Evolutionary conservation across 2,113 vertebrate species (phyloP), one percentile per base, ranked within the genome.

Genomic region (Larimichthys polyactis): DNA sequence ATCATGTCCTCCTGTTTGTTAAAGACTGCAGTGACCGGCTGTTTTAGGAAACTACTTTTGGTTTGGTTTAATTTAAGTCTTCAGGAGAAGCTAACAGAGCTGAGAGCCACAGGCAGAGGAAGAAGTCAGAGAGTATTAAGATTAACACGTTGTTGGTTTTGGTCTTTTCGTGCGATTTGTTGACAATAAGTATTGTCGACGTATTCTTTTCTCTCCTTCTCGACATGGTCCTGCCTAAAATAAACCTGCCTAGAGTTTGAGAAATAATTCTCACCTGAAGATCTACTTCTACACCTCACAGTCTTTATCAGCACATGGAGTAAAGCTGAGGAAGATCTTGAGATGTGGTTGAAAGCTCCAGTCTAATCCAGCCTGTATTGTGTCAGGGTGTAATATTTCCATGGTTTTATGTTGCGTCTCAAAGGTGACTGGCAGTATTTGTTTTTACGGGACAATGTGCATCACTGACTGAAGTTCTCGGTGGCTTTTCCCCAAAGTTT

Each of bases 401-500:
- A 32, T 32, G 32, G 32, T 32, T 32, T 32, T 32, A 32, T 32
- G 29, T 32, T 32, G 29, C 29, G 29, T 32, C 29, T 69, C 48
- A 54, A 12, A 0, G 63, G 29, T 16, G 5, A 20, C 11, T 9
- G 6, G 0, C 14, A 17, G 17, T 29, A 51, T 55, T 15, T 32
- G 15, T 46, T 55, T 62, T 63, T 12, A 59, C 10, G 19, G 48
- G n/a, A 11, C 44, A n/a, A 48, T 24, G 55, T 20, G 22, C 4
- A 20, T 60, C 40, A 9, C 0, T 0, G 52, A 16, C 58, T 66
- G 5, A 1, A 3, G 27, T 68, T 57, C 52, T 68, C 10, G 1
- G 15, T 32, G 22, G 62, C 11, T 27, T 68, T 81, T 83, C 65
- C 77, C 32, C 4, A 59, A 81, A 78, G 66, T 84, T 59, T 22